Evolutionary conservation across 1,140 invertebrate genomes (phyloP), one percentile per base, ranked within the genome.

Genomic region (Oedothorax gibbosus): DNA sequence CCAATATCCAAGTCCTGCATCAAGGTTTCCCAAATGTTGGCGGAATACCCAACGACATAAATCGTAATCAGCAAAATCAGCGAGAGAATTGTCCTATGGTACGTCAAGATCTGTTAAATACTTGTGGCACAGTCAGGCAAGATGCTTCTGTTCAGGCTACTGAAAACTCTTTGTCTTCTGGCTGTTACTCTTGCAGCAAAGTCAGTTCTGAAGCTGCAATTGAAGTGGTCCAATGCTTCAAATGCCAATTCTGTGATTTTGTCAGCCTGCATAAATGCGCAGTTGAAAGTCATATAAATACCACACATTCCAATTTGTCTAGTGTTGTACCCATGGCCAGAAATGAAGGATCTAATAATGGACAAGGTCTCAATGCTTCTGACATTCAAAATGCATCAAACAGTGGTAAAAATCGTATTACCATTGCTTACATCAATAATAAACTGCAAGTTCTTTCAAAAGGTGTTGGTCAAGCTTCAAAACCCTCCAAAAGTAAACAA

Each of bases 191-290:
- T 75, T 80, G 69, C 75, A 73, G 21, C 18, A 20, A 86, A 66
- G 35, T 80, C 20, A 62, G 18, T 35, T 12, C 35, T 54, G 56
- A 56, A 12, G 15, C 77, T 12, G 18, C 68, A 56, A 81, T 87
- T 64, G 85, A 86, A 71, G 68, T 72, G 18, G 68, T 72, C 14
- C 64, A 79, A n/a, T 87, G 86, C 62, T 87, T 66, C 50, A 87
- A 87, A 56, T 87, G 86, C 50, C 82, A 79, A 49, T 82, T 86
- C 79, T 87, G 86, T 86, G 62, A 72, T 69, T 87, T 57, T 72
- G 57, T 87, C 15, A 83, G 50, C 21, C 51, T 87, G 2, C 68
- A 87, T n/a, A 87, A 83, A 54, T 71, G 71, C 69, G 35, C 53
- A 21, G 79, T 87, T 57, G 50, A 53, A 72, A 83, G 53, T 71